Evolutionary conservation across 1,140 invertebrate genomes (phyloP).

Genomic region (Epicauta chinensis): DNA sequence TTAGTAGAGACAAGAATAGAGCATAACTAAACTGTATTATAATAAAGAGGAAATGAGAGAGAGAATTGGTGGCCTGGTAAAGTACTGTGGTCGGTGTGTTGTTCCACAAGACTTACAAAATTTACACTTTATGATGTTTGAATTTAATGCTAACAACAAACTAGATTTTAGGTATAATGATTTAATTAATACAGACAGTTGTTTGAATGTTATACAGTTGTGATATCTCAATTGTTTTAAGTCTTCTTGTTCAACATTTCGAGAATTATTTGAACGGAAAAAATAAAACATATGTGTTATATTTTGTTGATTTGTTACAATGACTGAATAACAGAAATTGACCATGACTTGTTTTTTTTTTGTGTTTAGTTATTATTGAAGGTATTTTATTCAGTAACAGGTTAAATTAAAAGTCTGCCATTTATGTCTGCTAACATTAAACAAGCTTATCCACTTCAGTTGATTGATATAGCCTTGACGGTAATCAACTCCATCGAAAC

Average conservation of each 20-base stretch:
- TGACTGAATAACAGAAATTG: neutral
- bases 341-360: slow-evolving; percentile 5
- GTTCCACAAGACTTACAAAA: slow-evolving; percentile 32
- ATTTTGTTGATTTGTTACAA: neutral
- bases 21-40: slow-evolving; percentile 6
- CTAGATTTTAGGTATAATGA: neutral
- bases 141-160: slow-evolving; percentile 19
- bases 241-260: neutral
- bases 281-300: slow-evolving; percentile 1
- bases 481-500: slow-evolving; percentile 20
- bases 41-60: neutral
- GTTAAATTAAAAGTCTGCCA: slow-evolving; percentile 31
- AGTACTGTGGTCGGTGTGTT: slow-evolving; percentile 8
- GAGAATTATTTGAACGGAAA: neutral
- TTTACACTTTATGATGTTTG: slow-evolving; percentile 23
- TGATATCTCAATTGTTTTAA: neutral
- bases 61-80: no score
- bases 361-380: slow-evolving; percentile 1
- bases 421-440: slow-evolving; percentile 33
- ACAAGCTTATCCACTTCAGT: slow-evolving; percentile 38
- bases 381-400: slow-evolving; percentile 20
- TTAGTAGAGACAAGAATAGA: slow-evolving; percentile 27
- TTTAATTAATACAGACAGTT: slow-evolving; percentile 12
- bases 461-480: slow-evolving; percentile 37
- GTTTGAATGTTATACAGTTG: neutral